Percentiles rank a stretch among this genome's conserved stretches.
phyloP scores from a whole-genome alignment of 2,888 invertebrate genomes.

The Noctua comes region DNA sequence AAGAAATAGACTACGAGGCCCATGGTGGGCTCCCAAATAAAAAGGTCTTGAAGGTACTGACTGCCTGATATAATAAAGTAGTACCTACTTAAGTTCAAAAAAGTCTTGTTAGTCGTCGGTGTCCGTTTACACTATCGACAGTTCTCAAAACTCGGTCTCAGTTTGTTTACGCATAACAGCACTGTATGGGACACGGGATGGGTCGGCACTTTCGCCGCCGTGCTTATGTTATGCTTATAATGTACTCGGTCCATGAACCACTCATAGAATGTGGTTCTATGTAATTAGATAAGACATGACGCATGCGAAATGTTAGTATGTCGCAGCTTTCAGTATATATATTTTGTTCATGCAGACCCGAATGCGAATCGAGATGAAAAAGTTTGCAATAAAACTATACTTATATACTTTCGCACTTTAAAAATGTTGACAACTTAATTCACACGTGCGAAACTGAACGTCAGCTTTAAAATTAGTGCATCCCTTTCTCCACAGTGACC shows the following conservation, averaged over 20 bases:
- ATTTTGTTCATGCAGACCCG: neutral
- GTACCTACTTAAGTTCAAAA: constrained; percentile 18
- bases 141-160: constrained; percentile 70
- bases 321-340: neutral
- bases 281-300: constrained; percentile 44
- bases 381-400: neutral
- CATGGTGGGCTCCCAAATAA: neutral
- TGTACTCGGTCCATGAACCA: constrained; percentile 50
- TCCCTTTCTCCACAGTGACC: constrained; percentile 61
- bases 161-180: constrained; percentile 72
- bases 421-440: constrained; percentile 42
- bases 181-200: constrained; percentile 63
- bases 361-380: neutral
- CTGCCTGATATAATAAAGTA: constrained; percentile 36
- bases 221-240: constrained; percentile 44
- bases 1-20: neutral
- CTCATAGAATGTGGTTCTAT: constrained; percentile 39
- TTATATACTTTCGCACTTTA: constrained; percentile 6
- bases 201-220: constrained; percentile 53
- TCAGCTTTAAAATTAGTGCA: constrained; percentile 41
- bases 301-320: constrained; percentile 29
- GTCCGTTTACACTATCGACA: constrained; percentile 69
- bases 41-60: neutral
- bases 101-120: constrained; percentile 57
- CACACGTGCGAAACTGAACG: constrained; percentile 17